Conservation (phyloP, 2,113 vertebrate genomes). For the Lanius collurio region DNA sequence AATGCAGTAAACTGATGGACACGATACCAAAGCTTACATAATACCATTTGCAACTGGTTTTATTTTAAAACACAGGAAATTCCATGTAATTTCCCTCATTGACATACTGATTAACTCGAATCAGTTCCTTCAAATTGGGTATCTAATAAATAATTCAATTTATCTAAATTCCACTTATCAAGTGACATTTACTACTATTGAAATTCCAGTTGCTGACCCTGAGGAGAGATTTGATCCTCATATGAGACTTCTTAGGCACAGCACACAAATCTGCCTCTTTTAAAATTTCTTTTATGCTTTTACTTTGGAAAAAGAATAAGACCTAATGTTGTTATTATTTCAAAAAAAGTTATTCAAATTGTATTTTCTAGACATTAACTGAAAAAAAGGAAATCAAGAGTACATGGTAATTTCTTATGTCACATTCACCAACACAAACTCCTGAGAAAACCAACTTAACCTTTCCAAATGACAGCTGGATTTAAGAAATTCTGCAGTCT, state of each 20-base stretch:
- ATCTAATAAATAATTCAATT: constrained; percentile 26
- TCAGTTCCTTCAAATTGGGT: not conserved
- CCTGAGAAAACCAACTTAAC: not conserved
- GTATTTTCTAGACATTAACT: not conserved
- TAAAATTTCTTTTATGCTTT: not conserved
- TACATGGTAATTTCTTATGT: not conserved
- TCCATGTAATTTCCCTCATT: not conserved
- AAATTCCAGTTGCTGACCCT: not conserved
- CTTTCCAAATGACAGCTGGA: not conserved
- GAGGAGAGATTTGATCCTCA: not conserved
- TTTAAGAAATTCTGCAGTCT: not conserved
- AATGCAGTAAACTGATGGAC: not conserved
- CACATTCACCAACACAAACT: not conserved
- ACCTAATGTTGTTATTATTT: not conserved
- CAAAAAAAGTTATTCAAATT: not conserved
- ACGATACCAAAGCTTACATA: not conserved
- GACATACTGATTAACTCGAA: not conserved
- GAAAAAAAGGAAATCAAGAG: not conserved
- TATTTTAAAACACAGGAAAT: not conserved
- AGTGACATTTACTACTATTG: not conserved
- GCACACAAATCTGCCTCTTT: not conserved
- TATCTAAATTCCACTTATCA: not conserved
- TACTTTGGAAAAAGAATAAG: not conserved
- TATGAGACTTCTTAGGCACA: not conserved
- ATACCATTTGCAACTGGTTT: not conserved